Percentiles rank a stretch among this genome's conserved stretches.
phyloP scores from a whole-genome alignment of 1,140 invertebrate species.

The Nautilus pompilius region DNA sequence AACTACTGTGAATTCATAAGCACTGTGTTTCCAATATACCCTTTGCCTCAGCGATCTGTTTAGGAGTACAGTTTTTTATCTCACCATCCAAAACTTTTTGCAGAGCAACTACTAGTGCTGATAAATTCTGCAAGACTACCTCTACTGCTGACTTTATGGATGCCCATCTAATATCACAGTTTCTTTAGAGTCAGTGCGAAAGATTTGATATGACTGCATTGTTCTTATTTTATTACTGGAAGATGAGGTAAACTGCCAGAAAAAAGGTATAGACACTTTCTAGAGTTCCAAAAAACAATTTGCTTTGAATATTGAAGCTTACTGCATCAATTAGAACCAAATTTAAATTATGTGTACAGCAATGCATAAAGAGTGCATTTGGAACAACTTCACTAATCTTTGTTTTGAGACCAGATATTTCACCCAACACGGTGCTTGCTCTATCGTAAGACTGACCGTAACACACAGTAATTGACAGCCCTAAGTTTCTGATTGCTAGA shows the following conservation, averaged over 20 bases:
- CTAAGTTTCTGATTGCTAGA: neutral
- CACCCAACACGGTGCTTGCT: neutral
- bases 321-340: neutral
- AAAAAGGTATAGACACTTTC: neutral
- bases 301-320: neutral
- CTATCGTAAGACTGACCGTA: slow-evolving; percentile 2
- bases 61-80: neutral
- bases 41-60: neutral
- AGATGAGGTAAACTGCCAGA: no score
- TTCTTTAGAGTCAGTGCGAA: neutral
- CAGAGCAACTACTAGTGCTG: neutral
- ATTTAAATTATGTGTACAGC: neutral
- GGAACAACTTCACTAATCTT: neutral
- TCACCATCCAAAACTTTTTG: neutral
- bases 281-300: neutral
- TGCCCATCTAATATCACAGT: neutral
- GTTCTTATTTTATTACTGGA: no score
- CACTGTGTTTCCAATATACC: neutral
- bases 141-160: neutral
- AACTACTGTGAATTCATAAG: neutral
- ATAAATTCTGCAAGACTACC: neutral
- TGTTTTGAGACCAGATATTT: neutral
- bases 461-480: neutral
- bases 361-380: neutral
- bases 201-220: no score